These are phyloP conservation scores for Lepidurus arcticus DNA, from an alignment of 1,140 invertebrate species.

Conservation along the genomic window DNA sequence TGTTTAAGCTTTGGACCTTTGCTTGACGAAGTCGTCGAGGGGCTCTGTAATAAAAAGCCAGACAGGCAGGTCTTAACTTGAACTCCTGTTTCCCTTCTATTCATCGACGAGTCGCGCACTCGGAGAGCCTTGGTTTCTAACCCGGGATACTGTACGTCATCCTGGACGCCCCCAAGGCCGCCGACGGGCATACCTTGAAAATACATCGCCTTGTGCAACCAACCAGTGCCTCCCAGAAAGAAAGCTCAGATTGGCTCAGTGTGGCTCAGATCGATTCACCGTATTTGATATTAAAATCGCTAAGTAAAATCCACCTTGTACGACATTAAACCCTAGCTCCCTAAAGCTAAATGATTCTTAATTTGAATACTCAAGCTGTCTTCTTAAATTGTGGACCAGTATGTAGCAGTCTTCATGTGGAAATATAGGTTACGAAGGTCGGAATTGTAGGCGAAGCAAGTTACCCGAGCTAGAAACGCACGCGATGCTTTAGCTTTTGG, in stretches of 20 bases:
- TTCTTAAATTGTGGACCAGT: not conserved
- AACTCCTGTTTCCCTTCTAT: not conserved
- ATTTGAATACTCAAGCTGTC: too few relatives aligned
- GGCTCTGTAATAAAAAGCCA: not conserved
- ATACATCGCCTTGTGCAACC: not conserved
- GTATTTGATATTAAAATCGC: not conserved
- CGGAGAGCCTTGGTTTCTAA: not conserved
- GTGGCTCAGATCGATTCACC: not conserved
- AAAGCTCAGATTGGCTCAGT: too few relatives aligned
- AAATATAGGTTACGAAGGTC: not conserved
- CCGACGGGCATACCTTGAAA: not conserved
- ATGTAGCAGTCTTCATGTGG: not conserved
- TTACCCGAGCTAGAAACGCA: not conserved
- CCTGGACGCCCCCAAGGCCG: constrained; percentile 3
- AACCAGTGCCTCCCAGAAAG: not conserved
- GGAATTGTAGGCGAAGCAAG: not conserved
- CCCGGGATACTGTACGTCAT: not conserved
- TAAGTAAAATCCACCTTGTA: not conserved
- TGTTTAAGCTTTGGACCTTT: constrained; percentile 2
- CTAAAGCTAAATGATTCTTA: too few relatives aligned
- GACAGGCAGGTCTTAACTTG: not conserved
- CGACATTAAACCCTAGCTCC: too few relatives aligned
- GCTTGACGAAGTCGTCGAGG: not conserved
- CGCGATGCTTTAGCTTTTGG: not conserved
- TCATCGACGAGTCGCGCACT: not conserved